A percentile compares a stretch with the other conserved stretches of the same genome.
Conservation (phyloP, 2,113 vertebrate genomes). For the Amia ocellicauda region DNA sequence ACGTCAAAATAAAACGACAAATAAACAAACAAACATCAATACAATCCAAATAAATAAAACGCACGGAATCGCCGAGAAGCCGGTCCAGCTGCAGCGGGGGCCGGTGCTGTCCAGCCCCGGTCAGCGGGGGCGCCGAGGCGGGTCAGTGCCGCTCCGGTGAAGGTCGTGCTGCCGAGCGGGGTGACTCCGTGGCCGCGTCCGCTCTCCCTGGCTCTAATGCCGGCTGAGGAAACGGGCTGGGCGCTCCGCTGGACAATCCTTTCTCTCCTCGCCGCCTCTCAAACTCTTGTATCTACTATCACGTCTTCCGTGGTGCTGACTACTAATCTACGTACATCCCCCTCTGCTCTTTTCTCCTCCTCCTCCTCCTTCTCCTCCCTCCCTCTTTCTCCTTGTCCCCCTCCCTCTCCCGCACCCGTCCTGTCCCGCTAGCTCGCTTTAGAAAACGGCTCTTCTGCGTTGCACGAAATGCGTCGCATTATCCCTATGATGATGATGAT, state of each 20-base stretch:
- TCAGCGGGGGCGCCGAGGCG: not conserved
- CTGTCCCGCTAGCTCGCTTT: constrained; percentile 42
- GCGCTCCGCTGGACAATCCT: too few relatives aligned
- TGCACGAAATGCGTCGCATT: constrained; percentile 32
- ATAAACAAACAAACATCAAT: too few relatives aligned
- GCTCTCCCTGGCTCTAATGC: constrained; percentile 33
- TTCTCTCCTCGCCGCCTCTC: too few relatives aligned
- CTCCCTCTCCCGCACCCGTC: constrained; percentile 31
- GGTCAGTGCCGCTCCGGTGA: not conserved
- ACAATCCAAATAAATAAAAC: too few relatives aligned
- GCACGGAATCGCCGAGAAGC: too few relatives aligned
- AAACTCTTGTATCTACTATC: constrained; percentile 43
- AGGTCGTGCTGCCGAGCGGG: not conserved
- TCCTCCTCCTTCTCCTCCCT: constrained; percentile 52
- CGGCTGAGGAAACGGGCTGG: too few relatives aligned
- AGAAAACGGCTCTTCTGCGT: constrained; percentile 59
- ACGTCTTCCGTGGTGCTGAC: constrained; percentile 50
- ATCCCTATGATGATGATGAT: constrained; percentile 10
- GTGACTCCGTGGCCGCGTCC: constrained; percentile 30
- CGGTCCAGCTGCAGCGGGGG: too few relatives aligned
- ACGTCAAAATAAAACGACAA: too few relatives aligned
- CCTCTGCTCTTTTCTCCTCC: constrained; percentile 45
- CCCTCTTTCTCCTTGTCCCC: constrained; percentile 62
- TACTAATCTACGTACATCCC: constrained; percentile 46
- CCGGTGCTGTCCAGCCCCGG: too few relatives aligned